Evolutionary conservation across 2,113 vertebrate genomes (phyloP).

Genomic region (Condylura cristata): DNA sequence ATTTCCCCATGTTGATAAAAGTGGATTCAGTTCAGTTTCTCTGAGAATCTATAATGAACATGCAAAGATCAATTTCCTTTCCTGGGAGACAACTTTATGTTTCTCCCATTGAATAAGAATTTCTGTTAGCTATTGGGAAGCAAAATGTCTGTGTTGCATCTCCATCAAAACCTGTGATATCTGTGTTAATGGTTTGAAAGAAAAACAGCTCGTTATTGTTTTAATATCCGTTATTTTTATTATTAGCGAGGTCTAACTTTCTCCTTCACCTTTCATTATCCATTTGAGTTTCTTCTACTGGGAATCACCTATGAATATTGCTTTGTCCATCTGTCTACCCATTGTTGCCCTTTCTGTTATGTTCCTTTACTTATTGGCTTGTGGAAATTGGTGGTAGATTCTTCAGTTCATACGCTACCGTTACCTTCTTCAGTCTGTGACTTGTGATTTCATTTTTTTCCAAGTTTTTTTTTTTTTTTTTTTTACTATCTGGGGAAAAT

Average conservation of each 20-base stretch:
- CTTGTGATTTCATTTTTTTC: background rate
- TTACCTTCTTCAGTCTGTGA: background rate
- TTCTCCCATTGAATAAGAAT: background rate
- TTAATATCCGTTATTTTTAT: background rate
- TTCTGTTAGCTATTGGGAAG: background rate
- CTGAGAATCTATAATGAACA: background rate
- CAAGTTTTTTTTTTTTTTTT: background rate
- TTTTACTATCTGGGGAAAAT: background rate
- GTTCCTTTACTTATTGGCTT: background rate
- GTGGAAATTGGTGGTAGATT: background rate
- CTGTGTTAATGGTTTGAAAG: background rate
- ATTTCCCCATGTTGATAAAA: background rate
- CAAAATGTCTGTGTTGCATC: background rate
- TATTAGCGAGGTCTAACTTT: background rate
- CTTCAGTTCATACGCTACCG: too few relatives aligned
- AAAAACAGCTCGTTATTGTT: background rate
- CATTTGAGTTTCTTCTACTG: background rate
- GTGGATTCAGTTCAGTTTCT: background rate
- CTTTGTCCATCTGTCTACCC: background rate
- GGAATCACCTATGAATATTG: background rate
- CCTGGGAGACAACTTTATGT: background rate
- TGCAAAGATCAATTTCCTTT: background rate
- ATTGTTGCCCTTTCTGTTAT: background rate
- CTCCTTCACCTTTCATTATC: background rate
- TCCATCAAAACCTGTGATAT: background rate